Percentiles rank a stretch among this genome's conserved stretches.
These are phyloP conservation scores for Lasioglossum lativentre DNA, from an alignment of 2,888 invertebrate genomes.

Conservation along the genomic window DNA sequence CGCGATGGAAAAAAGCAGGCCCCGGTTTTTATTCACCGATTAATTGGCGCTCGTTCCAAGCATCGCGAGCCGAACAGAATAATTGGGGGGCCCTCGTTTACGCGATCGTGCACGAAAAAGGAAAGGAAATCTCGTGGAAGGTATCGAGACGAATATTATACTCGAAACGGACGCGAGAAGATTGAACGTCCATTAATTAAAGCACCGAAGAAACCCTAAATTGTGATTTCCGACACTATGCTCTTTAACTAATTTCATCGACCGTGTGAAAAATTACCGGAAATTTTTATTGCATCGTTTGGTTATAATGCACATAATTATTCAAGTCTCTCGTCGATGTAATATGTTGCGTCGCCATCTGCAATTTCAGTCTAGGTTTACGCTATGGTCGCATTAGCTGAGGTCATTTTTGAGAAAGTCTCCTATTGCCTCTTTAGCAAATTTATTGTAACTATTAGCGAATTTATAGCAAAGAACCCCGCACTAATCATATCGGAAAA, in stretches of 20 bases:
- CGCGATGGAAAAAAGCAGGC: background rate
- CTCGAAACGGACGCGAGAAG: background rate
- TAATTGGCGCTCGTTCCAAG: constrained; percentile 38
- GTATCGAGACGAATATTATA: background rate
- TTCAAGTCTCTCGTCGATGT: too few species aligned
- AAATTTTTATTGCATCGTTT: background rate
- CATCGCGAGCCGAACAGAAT: constrained; percentile 2
- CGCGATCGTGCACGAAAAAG: background rate
- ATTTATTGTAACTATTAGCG: too few species aligned
- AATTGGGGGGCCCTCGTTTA: constrained; percentile 22
- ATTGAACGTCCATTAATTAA: background rate
- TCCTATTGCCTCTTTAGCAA: too few species aligned
- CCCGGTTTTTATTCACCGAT: constrained; percentile 35
- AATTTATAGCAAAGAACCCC: too few species aligned
- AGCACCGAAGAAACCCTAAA: too few species aligned
- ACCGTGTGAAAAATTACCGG: background rate
- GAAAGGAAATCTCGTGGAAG: background rate
- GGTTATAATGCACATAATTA: too few species aligned
- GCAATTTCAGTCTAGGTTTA: too few species aligned
- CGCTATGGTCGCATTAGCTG: too few species aligned
- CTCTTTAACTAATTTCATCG: background rate
- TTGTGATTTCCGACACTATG: too few species aligned
- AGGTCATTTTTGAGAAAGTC: too few species aligned
- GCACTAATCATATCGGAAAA: too few species aligned
- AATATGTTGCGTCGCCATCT: too few species aligned